phyloP scores from a whole-genome alignment of 1,140 invertebrate genomes.

The Hesperophylax magnus region DNA sequence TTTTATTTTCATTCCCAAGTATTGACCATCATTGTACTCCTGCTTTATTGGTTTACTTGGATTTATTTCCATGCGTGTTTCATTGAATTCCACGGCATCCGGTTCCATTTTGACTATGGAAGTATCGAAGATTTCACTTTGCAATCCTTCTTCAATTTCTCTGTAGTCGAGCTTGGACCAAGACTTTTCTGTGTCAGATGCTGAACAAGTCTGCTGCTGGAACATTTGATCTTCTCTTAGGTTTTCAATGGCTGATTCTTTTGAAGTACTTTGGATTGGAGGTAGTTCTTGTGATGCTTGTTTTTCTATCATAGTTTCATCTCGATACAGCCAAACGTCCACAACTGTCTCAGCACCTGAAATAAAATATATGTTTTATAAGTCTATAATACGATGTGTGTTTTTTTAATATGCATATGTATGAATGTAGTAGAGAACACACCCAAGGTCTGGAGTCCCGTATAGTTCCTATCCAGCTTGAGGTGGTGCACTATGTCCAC shows the following conservation, averaged over 20 bases:
- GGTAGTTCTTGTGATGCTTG: background rate
- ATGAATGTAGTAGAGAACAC: conserved; percentile 42
- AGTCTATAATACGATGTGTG: no score
- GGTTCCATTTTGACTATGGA: conserved; percentile 36
- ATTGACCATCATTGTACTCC: background rate
- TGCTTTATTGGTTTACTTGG: background rate
- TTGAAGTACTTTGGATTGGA: background rate
- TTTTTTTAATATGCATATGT: no score
- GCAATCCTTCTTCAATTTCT: background rate
- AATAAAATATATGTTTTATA: conserved; percentile 58
- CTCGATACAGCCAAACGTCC: conserved; percentile 77
- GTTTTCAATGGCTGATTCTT: background rate
- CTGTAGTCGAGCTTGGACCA: background rate
- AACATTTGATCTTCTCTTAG: no score
- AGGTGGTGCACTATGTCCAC: conserved; percentile 86
- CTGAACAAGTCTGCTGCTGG: background rate
- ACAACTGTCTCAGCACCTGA: conserved; percentile 83
- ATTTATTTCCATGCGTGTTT: conserved; percentile 9
- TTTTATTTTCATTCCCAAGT: conserved; percentile 6
- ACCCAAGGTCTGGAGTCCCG: conserved; percentile 88
- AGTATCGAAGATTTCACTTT: conserved; percentile 5
- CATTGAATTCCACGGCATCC: background rate
- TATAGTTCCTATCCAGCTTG: conserved; percentile 87
- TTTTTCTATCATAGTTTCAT: conserved; percentile 64
- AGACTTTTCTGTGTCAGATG: background rate